Base-by-base conservation (phyloP, 2,888 invertebrate species). In the Drosophila acutilabella region DNA sequence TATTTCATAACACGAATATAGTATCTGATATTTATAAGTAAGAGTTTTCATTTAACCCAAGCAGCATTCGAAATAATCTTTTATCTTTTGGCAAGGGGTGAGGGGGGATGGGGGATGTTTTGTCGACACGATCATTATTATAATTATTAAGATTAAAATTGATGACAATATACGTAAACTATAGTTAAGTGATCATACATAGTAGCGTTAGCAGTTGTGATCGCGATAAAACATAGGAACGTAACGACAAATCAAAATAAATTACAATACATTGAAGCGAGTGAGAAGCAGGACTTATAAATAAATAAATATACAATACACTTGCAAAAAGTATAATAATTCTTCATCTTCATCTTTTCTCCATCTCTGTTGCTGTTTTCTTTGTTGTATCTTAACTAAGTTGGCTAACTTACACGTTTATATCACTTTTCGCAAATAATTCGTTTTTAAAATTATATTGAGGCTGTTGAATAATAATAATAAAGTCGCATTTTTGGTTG, bases 341-440 rank as follows among this genome's bases (percentile, higher is more conserved):
- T 36, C 11, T 45, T 45, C 23, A 3, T 23, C 23, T 45, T 36
- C 18, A 18, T 42, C 13, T 18, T 13, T 26, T 40, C 11, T 36
- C 20, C n/a, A 20, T 14, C 57, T 42, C 30, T 30, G 30, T 42
- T 26, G 13, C 16, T 30, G 13, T 16, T 13, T 40, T 48, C n/a
- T 36, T 30, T 30, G 30, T 30, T 7, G 41, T 74, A 69, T 59
- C 81, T 87, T 78, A 76, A 78, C 70, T 80, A 84, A 66, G 86
- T 80, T 80, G 76, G 78, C 84, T 82, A 88, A 81, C 90, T 89
- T 90, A 90, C 85, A 89, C 69, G 88, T 90, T 85, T 90, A 91
- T 91, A 91, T 91, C 90, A 91, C 90, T 89, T 90, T 88, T 90
- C 87, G 89, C 90, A 91, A 88, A 89, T 82, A 78, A 88, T 82